Evolutionary conservation across 53 echinoderm and acorn worm genomes (phyloP).

Genomic region (Paelopatides confundens): DNA sequence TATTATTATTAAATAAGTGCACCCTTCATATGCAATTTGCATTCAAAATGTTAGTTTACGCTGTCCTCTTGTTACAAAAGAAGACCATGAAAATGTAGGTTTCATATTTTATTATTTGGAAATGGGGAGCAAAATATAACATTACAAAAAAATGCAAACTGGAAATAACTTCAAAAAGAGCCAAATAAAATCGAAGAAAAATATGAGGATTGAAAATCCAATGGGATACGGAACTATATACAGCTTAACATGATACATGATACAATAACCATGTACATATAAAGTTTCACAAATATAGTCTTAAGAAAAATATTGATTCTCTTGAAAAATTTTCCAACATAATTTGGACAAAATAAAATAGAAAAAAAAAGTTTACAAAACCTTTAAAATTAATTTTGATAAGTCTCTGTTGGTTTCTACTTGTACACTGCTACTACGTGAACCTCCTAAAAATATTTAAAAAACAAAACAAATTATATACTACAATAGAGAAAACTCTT

Average conservation of each 20-base stretch:
- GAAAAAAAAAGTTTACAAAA: neutral
- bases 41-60: neutral
- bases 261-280: neutral
- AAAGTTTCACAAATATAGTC: neutral
- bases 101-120: neutral
- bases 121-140: neutral
- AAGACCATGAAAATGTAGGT: neutral
- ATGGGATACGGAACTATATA: conserved; percentile 15
- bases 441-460: too few species aligned
- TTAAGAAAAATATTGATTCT: neutral
- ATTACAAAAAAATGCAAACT: neutral
- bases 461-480: neutral
- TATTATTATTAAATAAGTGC: too few species aligned
- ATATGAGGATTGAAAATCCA: neutral
- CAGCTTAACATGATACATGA: conserved; percentile 12
- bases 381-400: neutral
- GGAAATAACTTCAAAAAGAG: conserved; percentile 10
- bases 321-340: neutral
- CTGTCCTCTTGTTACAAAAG: neutral
- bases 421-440: neutral
- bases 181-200: neutral
- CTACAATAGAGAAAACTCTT: conserved; percentile 3
- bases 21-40: too few species aligned
- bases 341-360: neutral
- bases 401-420: neutral